Evolutionary conservation across 2,888 invertebrate genomes (phyloP), one percentile per base, ranked within the genome.

Genomic region (Parelbella ahira): DNA sequence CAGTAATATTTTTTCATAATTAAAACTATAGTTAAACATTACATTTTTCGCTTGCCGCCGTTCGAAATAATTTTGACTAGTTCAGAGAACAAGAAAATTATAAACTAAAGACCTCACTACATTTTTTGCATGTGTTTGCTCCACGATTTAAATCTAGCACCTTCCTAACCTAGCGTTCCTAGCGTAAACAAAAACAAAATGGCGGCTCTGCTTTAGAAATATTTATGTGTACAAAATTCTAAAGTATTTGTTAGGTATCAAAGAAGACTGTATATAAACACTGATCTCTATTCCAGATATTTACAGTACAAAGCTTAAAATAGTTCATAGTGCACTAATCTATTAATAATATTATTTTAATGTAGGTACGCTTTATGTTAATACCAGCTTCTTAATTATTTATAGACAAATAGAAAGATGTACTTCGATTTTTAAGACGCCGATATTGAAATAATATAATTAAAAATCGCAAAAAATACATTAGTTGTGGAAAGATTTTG

Each of bases 21-120:
- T 64, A 68, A 57, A 64, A 65, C 55, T 58, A 57, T 61, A 60
- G 51, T 60, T 54, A 54, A 61, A 53, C 56, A 50, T 46, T 44
- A 51, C 45, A 47, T 45, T 60, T 57, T 58, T 59, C 56, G 62
- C 54, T 56, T 55, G 71, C 68, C 74, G 71, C 62, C 73, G 74
- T 69, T 70, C 58, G 38, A 54, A 60, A 59, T 56, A 82, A 82
- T 83, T 84, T 86, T 84, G 86, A 86, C 86, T 86, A 84, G 83
- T 74, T 68, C 63, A 63, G 59, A 61, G 62, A 73, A 75, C 65
- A 57, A 58, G 54, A 60, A 45, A 55, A 50, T 38, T 27, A 46
- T 30, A 34, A 37, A 33, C 37, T 48, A 47, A 49, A 41, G 43
- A 48, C 37, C 45, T 45, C 44, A 48, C 50, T 49, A 47, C 32